Conservation (phyloP, 2,113 vertebrate genomes). For the Apodemus sylvaticus region DNA sequence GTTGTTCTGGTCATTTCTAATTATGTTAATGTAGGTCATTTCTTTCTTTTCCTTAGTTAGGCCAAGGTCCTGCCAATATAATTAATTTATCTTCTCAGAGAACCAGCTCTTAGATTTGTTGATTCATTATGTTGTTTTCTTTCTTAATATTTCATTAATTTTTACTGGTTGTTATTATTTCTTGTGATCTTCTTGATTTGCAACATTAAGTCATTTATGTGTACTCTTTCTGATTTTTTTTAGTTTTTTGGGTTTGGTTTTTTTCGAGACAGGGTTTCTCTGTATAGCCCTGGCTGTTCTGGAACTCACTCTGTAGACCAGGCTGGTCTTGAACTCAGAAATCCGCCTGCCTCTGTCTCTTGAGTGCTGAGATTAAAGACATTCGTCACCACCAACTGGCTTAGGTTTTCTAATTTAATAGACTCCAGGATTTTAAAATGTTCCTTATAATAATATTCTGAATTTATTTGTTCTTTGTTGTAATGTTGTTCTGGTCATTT, state of each 20-base stretch:
- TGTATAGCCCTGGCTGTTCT: background rate
- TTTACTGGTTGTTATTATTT: background rate
- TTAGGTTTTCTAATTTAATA: background rate
- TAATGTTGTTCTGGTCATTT: background rate
- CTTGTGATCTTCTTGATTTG: background rate
- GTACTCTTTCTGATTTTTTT: too few relatives aligned
- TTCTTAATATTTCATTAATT: background rate
- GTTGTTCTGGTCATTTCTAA: background rate
- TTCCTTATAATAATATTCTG: background rate
- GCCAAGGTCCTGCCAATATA: background rate
- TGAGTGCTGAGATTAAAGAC: background rate
- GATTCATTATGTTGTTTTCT: background rate
- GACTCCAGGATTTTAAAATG: background rate
- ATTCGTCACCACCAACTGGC: background rate
- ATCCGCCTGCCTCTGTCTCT: background rate
- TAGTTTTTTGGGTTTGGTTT: too few relatives aligned
- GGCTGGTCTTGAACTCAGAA: background rate
- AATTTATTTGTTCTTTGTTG: background rate
- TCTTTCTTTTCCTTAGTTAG: background rate
- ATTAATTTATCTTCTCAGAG: background rate
- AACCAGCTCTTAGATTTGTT: background rate
- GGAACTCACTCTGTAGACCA: background rate
- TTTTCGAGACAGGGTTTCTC: too few relatives aligned
- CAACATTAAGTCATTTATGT: too few relatives aligned
- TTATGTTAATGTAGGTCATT: background rate